Evolutionary conservation across 2,888 invertebrate genomes (phyloP).

Genomic region (Cepaea hortensis): DNA sequence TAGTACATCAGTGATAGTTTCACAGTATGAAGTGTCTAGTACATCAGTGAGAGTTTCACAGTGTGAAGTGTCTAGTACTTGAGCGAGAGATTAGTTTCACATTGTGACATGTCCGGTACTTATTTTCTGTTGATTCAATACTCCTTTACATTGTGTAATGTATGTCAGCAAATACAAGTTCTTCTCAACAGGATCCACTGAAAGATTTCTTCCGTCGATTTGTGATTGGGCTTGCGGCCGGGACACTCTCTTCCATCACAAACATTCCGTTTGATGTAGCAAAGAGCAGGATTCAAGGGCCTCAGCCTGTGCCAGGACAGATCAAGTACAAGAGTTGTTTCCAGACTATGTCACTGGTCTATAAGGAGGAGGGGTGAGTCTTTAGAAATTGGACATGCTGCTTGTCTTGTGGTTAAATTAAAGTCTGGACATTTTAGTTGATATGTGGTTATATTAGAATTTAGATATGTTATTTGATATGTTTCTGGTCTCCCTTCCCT

Average conservation of each 20-base stretch:
- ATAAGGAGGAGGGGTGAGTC: constrained; percentile 90
- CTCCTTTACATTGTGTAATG: too few relatives aligned
- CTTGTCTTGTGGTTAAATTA: too few relatives aligned
- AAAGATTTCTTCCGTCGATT: constrained; percentile 77
- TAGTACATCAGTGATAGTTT: too few relatives aligned
- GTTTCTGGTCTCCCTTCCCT: too few relatives aligned
- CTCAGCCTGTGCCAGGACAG: constrained; percentile 84
- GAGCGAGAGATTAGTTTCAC: too few relatives aligned
- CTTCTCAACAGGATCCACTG: constrained; percentile 64
- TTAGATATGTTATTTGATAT: too few relatives aligned
- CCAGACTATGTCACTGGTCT: constrained; percentile 84
- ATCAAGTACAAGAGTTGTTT: constrained; percentile 88
- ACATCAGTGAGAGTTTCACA: too few relatives aligned
- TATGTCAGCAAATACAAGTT: background rate
- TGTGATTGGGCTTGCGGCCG: constrained; percentile 89
- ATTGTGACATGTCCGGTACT: too few relatives aligned
- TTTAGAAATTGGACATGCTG: background rate
- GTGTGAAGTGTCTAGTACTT: too few relatives aligned
- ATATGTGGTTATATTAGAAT: too few relatives aligned
- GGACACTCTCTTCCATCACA: constrained; percentile 88
- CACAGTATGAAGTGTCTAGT: too few relatives aligned
- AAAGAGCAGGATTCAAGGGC: constrained; percentile 95
- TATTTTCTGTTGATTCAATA: background rate
- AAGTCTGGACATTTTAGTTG: too few relatives aligned
- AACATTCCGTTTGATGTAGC: constrained; percentile 98